Base-by-base conservation (phyloP, 2,888 invertebrate species). In the Shargacucullia verbasci region DNA sequence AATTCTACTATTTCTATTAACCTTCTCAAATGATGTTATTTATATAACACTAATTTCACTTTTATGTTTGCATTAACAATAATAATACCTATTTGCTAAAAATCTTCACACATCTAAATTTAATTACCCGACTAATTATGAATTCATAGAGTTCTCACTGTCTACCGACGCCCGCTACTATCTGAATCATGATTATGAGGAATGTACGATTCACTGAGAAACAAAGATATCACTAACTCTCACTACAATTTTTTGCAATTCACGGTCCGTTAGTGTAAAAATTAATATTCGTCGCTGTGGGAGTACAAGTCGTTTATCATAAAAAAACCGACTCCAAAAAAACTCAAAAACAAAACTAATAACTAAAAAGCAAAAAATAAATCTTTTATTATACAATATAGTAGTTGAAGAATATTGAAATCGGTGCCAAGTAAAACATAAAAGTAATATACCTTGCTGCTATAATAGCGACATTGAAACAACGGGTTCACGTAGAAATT, bases 171-270 rank as follows among this genome's bases (percentile, higher is more conserved):
- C n/a, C 45, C 1, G 43, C 48, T 12, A 34, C 46, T 46, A 33
- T 60, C 59, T 65, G 54, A 70, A 59, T 65, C 58, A 71, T 57
- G 40, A 31, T 45, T 27, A 15, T 27, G 29, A 55, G 72, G 77
- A 72, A 77, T 77, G 63, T 57, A 38, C 58, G 49, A 76, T 69
- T 69, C 54, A 66, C 69, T 74, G 76, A 77, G 76, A 76, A 76
- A 67, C 61, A 53, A 46, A 69, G 59, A 57, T 65, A 46, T 47
- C 46, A 61, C 52, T 35, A 60, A 53, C 78, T 76, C 76, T 77
- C 76, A 76, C 75, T 77, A 69, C 44, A 67, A 74, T 74, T 76
- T 49, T 74, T 70, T 70, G 74, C 66, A 70, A 74, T 77, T 72
- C 72, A 77, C 72, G 75, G 64, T 77, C 72, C 47, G 64, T 77